Conservation (phyloP, 2,888 invertebrate species). For the Capitulum mitella region DNA sequence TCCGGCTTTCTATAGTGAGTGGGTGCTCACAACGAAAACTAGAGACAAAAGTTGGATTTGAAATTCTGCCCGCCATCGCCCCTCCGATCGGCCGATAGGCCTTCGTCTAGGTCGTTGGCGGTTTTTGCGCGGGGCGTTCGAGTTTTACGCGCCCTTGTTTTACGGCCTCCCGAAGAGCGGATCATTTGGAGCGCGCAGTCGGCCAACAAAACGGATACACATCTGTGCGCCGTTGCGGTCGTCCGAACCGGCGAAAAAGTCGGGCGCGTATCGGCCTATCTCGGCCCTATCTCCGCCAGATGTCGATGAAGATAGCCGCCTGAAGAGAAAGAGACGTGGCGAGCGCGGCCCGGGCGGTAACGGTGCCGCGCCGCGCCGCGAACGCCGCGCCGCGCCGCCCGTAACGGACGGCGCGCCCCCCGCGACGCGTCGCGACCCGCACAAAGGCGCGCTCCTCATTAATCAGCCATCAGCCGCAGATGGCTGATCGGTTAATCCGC, state of each 20-base stretch:
- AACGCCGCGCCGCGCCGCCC: neutral
- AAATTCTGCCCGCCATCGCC: neutral
- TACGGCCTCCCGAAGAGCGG: neutral
- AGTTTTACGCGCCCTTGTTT: slow-evolving; percentile 11
- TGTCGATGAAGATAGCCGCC: neutral
- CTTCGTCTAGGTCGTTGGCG: neutral
- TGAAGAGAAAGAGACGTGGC: neutral
- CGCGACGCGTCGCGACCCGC: neutral
- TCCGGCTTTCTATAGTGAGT: neutral
- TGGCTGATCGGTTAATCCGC: slow-evolving; percentile 22
- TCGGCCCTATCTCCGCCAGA: neutral
- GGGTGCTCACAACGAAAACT: slow-evolving; percentile 13
- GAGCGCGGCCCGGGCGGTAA: neutral
- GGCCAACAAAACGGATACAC: neutral
- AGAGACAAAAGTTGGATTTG: slow-evolving; percentile 18
- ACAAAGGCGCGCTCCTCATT: slow-evolving; percentile 2
- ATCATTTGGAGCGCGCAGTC: neutral
- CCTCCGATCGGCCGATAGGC: neutral
- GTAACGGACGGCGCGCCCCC: neutral
- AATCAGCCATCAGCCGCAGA: slow-evolving; percentile 14
- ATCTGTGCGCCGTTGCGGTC: neutral
- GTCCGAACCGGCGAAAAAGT: neutral
- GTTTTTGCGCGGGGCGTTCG: slow-evolving; percentile 9
- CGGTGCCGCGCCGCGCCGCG: neutral
- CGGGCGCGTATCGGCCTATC: neutral